Conservation (phyloP, 64 coral and sea anemone genomes). For the Actinia equina region DNA sequence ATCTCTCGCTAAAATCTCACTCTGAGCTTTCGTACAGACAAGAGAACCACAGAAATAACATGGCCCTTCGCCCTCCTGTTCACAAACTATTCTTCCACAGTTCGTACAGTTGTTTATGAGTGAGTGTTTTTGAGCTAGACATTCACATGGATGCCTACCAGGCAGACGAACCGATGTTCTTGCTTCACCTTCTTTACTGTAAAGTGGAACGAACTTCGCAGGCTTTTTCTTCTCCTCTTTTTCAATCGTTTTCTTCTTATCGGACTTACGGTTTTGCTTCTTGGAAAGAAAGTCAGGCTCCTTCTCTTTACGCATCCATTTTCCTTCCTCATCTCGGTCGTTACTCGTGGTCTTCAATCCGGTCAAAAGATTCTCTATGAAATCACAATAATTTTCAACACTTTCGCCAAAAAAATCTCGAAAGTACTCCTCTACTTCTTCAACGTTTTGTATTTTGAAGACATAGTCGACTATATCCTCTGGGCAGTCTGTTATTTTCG, state of each 20-base stretch:
- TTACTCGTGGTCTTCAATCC: constrained; percentile 6
- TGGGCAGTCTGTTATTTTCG: constrained; percentile 74
- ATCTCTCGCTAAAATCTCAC: constrained; percentile 78
- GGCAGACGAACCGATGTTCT: constrained; percentile 77
- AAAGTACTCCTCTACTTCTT: constrained; percentile 71
- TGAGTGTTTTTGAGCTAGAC: constrained; percentile 83
- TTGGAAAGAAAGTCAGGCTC: neutral
- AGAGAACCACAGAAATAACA: constrained; percentile 97
- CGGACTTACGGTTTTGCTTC: constrained; percentile 15
- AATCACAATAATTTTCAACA: constrained; percentile 48
- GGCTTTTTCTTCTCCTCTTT: constrained; percentile 70
- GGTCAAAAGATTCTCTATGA: constrained; percentile 51
- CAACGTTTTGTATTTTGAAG: constrained; percentile 59
- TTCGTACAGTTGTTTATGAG: constrained; percentile 83
- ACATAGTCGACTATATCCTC: constrained; percentile 70
- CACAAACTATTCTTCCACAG: constrained; percentile 91
- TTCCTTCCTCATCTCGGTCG: neutral
- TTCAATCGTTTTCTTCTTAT: constrained; percentile 27
- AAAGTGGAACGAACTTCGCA: constrained; percentile 78
- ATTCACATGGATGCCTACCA: constrained; percentile 94
- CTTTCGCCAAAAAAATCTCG: constrained; percentile 63
- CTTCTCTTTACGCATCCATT: constrained; percentile 9
- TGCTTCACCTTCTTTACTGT: constrained; percentile 85
- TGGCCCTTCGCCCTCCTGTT: constrained; percentile 89
- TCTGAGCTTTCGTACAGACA: constrained; percentile 83